Evolutionary conservation across 2,113 vertebrate species (phyloP).

Genomic region (Edolisoma coerulescens): DNA sequence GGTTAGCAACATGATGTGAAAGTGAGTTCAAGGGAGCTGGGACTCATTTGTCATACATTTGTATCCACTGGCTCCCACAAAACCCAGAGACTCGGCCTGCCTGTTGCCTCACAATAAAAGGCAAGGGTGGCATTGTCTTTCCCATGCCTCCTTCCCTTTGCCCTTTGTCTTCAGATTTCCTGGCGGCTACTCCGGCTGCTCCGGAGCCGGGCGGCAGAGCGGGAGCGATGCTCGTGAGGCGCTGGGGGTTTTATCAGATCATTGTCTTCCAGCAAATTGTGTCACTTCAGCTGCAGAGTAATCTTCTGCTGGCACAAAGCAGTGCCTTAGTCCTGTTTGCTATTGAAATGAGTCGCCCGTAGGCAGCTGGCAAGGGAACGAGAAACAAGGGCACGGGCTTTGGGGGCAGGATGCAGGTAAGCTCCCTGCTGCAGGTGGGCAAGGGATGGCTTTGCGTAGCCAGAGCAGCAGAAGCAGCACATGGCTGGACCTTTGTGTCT

Average conservation of each 20-base stretch:
- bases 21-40: not conserved
- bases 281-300: not conserved
- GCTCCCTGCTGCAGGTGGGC: not conserved
- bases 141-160: not conserved
- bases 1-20: not conserved
- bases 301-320: not conserved
- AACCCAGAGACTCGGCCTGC: not conserved
- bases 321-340: not conserved
- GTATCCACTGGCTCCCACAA: not conserved
- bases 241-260: not conserved
- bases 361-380: not conserved
- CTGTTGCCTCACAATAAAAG: not conserved
- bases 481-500: not conserved
- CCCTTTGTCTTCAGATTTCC: slow-evolving; percentile 13
- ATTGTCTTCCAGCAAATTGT: not conserved
- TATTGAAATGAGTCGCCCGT: not conserved
- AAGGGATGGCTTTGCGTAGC: not conserved
- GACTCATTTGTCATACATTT: not conserved
- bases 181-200: not conserved
- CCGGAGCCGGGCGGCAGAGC: not conserved
- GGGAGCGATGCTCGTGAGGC: fast-evolving
- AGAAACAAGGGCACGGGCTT: not conserved
- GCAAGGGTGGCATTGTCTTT: slow-evolving; percentile 11
- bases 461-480: not conserved
- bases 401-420: not conserved